Conservation (phyloP, 2,797 vertebrate genomes). For the Tauraco hartlaubi region DNA sequence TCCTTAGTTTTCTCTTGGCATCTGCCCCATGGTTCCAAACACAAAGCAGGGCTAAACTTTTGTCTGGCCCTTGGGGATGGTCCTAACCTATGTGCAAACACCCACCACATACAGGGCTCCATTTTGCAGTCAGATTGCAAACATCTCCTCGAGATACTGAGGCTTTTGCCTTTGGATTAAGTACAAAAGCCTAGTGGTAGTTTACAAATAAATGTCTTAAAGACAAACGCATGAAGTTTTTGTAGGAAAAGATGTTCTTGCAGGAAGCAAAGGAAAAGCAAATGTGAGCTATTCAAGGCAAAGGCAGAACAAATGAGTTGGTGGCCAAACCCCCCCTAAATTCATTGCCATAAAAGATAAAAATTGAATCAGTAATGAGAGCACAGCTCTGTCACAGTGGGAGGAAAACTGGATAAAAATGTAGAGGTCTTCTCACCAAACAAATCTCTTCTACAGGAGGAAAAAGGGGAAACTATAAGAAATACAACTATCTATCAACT, state of each 20-base stretch:
- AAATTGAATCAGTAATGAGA: constrained; percentile 35
- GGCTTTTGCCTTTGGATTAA: constrained; percentile 38
- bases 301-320: constrained; percentile 29
- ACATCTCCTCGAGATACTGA: neutral
- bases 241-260: constrained; percentile 3
- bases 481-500: neutral
- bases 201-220: constrained; percentile 58
- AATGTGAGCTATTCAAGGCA: constrained; percentile 17
- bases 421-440: neutral
- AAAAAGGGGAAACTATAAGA: neutral
- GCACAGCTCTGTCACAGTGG: neutral
- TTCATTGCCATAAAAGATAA: constrained; percentile 56
- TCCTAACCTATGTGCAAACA: neutral
- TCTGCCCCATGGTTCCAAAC: neutral
- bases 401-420: constrained; percentile 19
- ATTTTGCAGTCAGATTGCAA: neutral
- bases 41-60: neutral
- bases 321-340: neutral
- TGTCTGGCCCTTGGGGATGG: neutral
- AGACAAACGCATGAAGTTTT: neutral
- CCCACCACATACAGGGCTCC: neutral
- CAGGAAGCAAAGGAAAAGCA: constrained; percentile 16
- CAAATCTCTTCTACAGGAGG: neutral
- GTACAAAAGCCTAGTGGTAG: neutral
- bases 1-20: neutral